Percentiles rank a stretch among this genome's conserved stretches.
phyloP scores from a whole-genome alignment of 2,797 vertebrate species.

The Liasis olivaceus region DNA sequence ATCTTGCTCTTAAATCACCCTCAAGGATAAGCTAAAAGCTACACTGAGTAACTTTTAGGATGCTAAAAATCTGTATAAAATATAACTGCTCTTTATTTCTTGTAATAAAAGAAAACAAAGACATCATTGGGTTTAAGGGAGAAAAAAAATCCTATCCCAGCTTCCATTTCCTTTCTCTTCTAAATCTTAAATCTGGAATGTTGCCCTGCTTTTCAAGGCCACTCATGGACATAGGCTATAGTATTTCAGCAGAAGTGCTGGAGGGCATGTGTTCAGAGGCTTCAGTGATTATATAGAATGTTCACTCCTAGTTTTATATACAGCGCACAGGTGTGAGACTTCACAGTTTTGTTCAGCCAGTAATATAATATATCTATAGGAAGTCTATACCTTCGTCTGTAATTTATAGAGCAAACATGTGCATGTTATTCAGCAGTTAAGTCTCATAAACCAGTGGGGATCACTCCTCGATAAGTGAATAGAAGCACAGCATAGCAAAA shows the following conservation, averaged over 20 bases:
- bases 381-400: background rate
- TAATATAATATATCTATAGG: background rate
- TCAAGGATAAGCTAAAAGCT: background rate
- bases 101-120: background rate
- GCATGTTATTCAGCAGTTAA: background rate
- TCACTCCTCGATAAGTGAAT: background rate
- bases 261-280: background rate
- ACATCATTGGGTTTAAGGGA: background rate
- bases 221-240: background rate
- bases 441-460: background rate
- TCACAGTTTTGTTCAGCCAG: background rate
- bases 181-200: background rate
- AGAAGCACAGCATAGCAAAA: background rate
- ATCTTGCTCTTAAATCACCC: background rate
- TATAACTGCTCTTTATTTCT: background rate
- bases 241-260: background rate
- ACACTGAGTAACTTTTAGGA: background rate
- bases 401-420: background rate
- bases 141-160: background rate
- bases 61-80: background rate
- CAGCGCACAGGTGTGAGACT: background rate
- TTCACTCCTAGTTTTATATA: background rate
- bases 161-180: background rate
- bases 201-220: background rate
- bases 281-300: background rate